A percentile compares a stretch with the other conserved stretches of the same genome.
Evolutionary conservation across 2,797 vertebrate genomes (phyloP).

Genomic region (Craterocephalus amniculus): DNA sequence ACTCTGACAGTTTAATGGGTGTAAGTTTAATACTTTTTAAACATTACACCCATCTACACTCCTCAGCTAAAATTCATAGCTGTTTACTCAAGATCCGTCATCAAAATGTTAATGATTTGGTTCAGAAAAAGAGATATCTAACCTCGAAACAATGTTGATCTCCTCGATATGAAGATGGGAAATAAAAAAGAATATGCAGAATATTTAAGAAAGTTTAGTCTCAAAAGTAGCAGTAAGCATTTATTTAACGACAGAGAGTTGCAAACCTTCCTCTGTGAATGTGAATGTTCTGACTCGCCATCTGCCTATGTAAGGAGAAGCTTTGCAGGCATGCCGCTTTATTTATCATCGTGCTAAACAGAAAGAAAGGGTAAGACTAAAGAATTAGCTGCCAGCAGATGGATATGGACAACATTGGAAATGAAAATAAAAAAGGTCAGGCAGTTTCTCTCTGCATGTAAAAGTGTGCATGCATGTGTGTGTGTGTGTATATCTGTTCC

Average conservation of each 20-base stretch:
- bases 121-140: background rate
- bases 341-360: constrained; percentile 41
- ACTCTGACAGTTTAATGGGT: background rate
- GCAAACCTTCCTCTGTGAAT: constrained; percentile 8
- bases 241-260: constrained; percentile 35
- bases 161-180: constrained; percentile 3
- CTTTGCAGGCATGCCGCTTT: constrained; percentile 27
- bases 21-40: background rate
- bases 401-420: background rate
- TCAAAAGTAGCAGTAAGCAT: constrained; percentile 16
- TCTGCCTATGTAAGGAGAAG: constrained; percentile 67
- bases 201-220: background rate
- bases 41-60: background rate
- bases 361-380: constrained; percentile 14
- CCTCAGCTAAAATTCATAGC: background rate
- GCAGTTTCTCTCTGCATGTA: background rate
- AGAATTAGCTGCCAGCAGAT: background rate
- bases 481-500: constrained; percentile 15
- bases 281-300: constrained; percentile 42
- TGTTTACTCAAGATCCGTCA: background rate
- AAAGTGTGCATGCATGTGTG: constrained; percentile 5
- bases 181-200: background rate
- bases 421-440: background rate
- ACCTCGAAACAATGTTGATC: constrained; percentile 7
- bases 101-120: background rate